A percentile compares a stretch with the other conserved stretches of the same genome.
Conservation (phyloP, 2,113 vertebrate species). For the Spermophilus dauricus region DNA sequence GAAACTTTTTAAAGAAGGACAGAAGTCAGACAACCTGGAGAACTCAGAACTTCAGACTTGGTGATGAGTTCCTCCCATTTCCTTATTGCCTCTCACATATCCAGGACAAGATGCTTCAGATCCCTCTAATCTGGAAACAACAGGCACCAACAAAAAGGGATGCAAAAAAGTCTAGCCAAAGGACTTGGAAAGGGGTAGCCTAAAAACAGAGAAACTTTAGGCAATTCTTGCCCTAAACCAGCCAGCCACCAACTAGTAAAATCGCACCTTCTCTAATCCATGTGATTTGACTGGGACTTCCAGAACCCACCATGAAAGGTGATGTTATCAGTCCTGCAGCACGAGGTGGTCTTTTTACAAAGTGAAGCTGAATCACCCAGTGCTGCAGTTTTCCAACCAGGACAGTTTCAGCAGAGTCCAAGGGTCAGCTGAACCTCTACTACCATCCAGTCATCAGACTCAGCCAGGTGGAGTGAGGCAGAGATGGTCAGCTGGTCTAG, state of each 20-base stretch:
- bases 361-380: background rate
- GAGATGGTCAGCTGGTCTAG: background rate
- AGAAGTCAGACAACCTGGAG: background rate
- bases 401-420: background rate
- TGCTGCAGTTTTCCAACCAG: background rate
- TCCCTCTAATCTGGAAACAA: background rate
- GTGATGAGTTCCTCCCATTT: background rate
- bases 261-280: background rate
- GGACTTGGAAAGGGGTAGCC: accelerated
- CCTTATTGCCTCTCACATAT: background rate
- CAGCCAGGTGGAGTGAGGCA: background rate
- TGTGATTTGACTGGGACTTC: background rate
- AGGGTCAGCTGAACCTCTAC: background rate
- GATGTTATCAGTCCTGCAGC: background rate
- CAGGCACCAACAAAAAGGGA: background rate
- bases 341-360: background rate
- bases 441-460: background rate
- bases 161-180: background rate
- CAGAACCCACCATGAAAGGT: background rate
- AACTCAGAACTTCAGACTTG: background rate
- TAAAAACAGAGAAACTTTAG: background rate
- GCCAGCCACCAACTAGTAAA: background rate
- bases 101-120: background rate
- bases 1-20: background rate
- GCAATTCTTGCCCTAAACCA: background rate